Evolutionary conservation across 2,113 vertebrate genomes (phyloP).

Genomic region (mouse (Mus musculus)): DNA sequence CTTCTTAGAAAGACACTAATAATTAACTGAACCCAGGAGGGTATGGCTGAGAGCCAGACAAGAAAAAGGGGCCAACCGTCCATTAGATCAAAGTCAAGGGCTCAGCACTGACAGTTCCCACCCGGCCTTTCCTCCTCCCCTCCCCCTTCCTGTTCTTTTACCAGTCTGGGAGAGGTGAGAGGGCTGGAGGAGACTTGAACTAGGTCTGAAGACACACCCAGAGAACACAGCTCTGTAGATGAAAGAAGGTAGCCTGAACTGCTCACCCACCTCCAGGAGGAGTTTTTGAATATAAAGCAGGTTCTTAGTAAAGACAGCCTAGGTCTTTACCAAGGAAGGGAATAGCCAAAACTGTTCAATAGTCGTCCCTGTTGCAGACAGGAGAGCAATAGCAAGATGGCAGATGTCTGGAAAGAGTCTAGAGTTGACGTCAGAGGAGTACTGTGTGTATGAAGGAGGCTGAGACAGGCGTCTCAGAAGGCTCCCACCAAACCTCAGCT

Average conservation of each 20-base stretch:
- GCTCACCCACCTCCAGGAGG: not conserved
- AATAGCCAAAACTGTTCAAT: not conserved
- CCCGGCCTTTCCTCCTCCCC: not conserved
- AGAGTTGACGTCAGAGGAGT: not conserved
- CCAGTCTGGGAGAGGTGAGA: not conserved
- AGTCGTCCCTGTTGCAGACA: no score
- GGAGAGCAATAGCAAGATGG: not conserved
- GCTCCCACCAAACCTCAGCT: not conserved
- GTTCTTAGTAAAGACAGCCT: rapidly evolving
- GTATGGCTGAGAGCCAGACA: not conserved
- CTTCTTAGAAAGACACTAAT: not conserved
- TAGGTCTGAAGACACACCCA: not conserved
- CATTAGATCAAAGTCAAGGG: not conserved
- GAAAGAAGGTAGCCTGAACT: not conserved
- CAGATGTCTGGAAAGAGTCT: rapidly evolving
- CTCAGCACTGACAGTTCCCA: not conserved
- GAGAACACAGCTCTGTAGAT: not conserved
- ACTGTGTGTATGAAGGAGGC: not conserved
- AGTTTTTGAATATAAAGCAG: not conserved
- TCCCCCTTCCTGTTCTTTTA: not conserved
- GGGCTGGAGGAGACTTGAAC: not conserved
- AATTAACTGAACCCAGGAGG: not conserved
- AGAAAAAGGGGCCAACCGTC: not conserved
- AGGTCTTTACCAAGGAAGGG: not conserved
- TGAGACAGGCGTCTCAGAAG: not conserved